Evolutionary conservation across 2,797 vertebrate genomes (phyloP), one percentile per base, ranked within the genome.

Genomic region (Premnoplex brunnescens): DNA sequence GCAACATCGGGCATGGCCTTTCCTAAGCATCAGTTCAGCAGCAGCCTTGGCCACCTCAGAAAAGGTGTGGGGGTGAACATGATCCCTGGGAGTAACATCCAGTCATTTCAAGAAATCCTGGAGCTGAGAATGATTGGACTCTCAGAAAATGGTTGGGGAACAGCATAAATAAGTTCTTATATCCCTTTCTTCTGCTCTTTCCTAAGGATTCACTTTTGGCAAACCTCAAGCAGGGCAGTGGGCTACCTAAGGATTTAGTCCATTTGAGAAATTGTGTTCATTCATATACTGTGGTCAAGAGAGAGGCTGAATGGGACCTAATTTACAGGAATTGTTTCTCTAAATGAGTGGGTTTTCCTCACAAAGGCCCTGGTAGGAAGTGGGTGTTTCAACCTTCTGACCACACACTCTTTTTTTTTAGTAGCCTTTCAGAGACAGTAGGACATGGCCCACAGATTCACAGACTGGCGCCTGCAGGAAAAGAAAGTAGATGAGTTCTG

Each of bases 401-500:
- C 27, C 28, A 32, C 1, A 1, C 34, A 14, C 28, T 5, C 12
- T n/a, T 56, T 30, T 86, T 86, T 36, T 44, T 80, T 15, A 39
- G 39, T 6, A 88, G 75, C 13, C 63, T 85, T 83, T 66, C n/a
- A 63, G 76, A 52, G 44, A 43, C 32, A 74, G n/a, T 7, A 48
- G 49, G 48, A 39, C 1, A 2, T 32, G 15, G 17, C 51, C 24
- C 15, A 13, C n/a, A 56, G 39, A 39, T 48, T 36, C 27, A 69
- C 26, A 49, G 48, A 62, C 36, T 93, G 76, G 77, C 73, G 20
- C 12, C 39, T 28, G 7, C 26, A 77, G 19, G 6, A 90, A 36
- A 90, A 86, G 71, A 73, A 82, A 92, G 43, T 66, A 24, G 4
- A 73, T 75, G 67, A 73, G 22, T 27, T 69, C 52, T 88, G 59